Conservation (phyloP, 2,888 invertebrate species). For the Crocallis elinguaria region DNA sequence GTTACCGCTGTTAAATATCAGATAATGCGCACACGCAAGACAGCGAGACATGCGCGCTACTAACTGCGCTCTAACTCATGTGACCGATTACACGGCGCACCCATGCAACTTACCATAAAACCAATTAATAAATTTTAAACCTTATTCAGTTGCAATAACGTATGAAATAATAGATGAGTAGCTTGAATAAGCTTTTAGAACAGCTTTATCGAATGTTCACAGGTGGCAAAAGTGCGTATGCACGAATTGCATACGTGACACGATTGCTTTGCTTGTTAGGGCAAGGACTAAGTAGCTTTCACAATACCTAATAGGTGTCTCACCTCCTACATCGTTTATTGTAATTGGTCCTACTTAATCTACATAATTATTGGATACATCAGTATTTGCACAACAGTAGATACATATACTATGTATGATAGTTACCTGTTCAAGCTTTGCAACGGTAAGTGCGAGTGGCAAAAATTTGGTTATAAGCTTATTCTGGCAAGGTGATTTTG, state of each 20-base stretch:
- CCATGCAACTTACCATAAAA: slow-evolving; percentile 14
- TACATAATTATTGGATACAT: slow-evolving; percentile 5
- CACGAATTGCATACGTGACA: slow-evolving; percentile 23
- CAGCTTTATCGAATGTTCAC: slow-evolving; percentile 5
- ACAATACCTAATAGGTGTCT: slow-evolving; percentile 20
- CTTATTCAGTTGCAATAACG: slow-evolving; percentile 2
- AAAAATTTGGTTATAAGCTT: no score
- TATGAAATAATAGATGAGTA: not conserved
- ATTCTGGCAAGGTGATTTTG: no score
- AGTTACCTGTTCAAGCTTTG: not conserved
- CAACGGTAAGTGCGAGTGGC: no score
- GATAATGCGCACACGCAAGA: slow-evolving; percentile 34
- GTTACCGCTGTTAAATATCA: slow-evolving; percentile 18
- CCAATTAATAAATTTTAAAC: not conserved
- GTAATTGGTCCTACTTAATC: slow-evolving; percentile 10
- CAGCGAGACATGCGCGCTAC: slow-evolving; percentile 37
- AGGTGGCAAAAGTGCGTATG: slow-evolving; percentile 24
- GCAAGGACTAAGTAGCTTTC: slow-evolving; percentile 36
- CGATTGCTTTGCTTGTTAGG: slow-evolving; percentile 28
- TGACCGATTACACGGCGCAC: slow-evolving; percentile 36
- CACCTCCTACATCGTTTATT: slow-evolving; percentile 16
- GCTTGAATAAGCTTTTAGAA: not conserved
- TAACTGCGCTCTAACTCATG: slow-evolving; percentile 14
- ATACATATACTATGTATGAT: not conserved
- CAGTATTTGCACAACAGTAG: slow-evolving; percentile 1